phyloP scores from a whole-genome alignment of 2,113 vertebrate species.

The Trematomus loennbergii region DNA sequence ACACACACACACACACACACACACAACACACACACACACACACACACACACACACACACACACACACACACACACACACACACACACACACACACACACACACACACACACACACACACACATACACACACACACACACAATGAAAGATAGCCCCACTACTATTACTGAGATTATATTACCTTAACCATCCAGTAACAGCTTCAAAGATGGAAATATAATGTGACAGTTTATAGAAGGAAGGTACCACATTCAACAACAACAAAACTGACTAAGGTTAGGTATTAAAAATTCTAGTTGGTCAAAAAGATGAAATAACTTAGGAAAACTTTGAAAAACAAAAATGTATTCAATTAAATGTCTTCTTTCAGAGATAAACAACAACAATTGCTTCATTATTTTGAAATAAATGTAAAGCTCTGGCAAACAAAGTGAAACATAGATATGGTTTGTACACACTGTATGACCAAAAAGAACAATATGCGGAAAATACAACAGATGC shows the following conservation, averaged over 20 bases:
- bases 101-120: slow-evolving; percentile 6
- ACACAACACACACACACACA: slow-evolving; percentile 4
- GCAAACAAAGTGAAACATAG: not conserved
- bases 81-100: not conserved
- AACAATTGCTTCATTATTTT: no score
- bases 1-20: not conserved
- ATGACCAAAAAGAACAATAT: not conserved
- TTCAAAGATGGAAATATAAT: no score
- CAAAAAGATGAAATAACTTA: no score
- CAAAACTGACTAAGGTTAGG: not conserved
- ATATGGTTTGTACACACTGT: not conserved
- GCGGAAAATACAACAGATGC: not conserved
- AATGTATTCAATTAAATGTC: not conserved
- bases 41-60: not conserved
- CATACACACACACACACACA: not conserved
- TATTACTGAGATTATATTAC: slow-evolving; percentile 1
- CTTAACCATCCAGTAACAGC: no score
- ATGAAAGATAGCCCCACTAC: not conserved
- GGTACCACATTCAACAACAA: not conserved
- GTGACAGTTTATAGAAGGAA: not conserved
- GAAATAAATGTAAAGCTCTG: not conserved
- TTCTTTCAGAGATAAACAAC: not conserved
- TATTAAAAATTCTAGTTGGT: not conserved
- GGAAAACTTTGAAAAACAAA: no score
- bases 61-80: not conserved